Base-by-base conservation (phyloP, 2,797 vertebrate species). In the Micromesistius poutassou region DNA sequence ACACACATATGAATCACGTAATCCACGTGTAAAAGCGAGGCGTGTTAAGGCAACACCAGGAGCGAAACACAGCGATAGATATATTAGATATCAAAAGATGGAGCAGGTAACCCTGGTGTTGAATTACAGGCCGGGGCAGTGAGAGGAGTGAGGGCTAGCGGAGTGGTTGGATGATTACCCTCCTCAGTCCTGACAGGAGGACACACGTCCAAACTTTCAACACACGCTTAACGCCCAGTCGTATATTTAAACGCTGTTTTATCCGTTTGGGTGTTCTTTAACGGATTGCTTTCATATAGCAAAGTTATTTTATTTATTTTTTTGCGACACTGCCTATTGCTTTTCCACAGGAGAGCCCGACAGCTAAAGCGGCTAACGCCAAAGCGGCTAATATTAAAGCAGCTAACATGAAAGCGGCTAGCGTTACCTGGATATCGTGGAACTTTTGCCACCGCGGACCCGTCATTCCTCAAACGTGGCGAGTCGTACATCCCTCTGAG, bases 271-370 rank as follows among this genome's bases (percentile, higher is more conserved):
- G 2, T 5, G 46, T 55, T 55, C 19, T 22, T 55, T 42, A 13
- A 16, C 40, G 40, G 40, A 42, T 42, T 16, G 80, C 78, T 86
- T 75, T 83, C 79, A 85, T 40, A 79, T 35, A 70, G 89, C 16
- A 5, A 91, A 90, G 89, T 91, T 88, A 36, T 74, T 87, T n/a
- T n/a, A n/a, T n/a, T n/a, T n/a, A n/a, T n/a, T n/a, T n/a, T n/a
- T n/a, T 90, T 83, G 81, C 86, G 83, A 92, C 85, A 87, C 82
- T 77, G 79, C 74, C 86, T 83, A 62, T 76, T 86, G 82, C 82
- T 87, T 88, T 86, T 68, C 82, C 86, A 88, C 22, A 71, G 40
- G 13, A 9, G 25, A 46, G 40, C 38, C 77, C 70, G 33, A 40
- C 81, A 83, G 88, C 46, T 55, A 55, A 55, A 86, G 10, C 13